Percentiles rank a stretch among this genome's conserved stretches.
Evolutionary conservation across 2,797 vertebrate species (phyloP).

Genomic region (Falco concolor): DNA sequence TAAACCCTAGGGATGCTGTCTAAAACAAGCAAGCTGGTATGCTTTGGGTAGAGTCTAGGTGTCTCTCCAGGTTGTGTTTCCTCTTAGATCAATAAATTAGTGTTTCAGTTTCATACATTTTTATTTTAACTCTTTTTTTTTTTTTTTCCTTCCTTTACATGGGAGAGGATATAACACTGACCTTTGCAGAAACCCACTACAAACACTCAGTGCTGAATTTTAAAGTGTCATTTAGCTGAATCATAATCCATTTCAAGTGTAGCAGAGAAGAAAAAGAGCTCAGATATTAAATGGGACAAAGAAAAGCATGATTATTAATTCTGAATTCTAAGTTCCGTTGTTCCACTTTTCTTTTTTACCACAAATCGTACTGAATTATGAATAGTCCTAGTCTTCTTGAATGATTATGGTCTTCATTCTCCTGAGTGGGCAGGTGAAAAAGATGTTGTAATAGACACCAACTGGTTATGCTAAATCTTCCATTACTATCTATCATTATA

Average conservation of each 20-base stretch:
- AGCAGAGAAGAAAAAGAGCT: not conserved
- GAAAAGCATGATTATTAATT: not conserved
- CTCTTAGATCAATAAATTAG: not conserved
- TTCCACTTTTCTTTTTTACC: not conserved
- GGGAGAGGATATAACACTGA: not conserved
- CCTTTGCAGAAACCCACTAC: not conserved
- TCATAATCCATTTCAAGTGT: not conserved
- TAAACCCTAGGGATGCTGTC: not conserved
- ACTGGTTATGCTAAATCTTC: not conserved
- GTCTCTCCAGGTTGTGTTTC: not conserved
- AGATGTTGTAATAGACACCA: not conserved
- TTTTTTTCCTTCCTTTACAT: not conserved
- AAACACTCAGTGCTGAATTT: not conserved
- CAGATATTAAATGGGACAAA: not conserved
- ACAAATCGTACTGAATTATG: not conserved
- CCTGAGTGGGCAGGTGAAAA: not conserved
- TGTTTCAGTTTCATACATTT: not conserved
- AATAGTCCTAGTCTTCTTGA: not conserved
- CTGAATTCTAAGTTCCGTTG: not conserved
- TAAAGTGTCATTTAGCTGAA: not conserved
- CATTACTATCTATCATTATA: not conserved
- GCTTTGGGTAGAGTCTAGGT: not conserved
- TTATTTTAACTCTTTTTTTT: not conserved
- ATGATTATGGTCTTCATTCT: not conserved
- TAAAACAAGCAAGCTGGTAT: not conserved